Conservation (phyloP, 2,888 invertebrate genomes). For the Tuta absoluta region DNA sequence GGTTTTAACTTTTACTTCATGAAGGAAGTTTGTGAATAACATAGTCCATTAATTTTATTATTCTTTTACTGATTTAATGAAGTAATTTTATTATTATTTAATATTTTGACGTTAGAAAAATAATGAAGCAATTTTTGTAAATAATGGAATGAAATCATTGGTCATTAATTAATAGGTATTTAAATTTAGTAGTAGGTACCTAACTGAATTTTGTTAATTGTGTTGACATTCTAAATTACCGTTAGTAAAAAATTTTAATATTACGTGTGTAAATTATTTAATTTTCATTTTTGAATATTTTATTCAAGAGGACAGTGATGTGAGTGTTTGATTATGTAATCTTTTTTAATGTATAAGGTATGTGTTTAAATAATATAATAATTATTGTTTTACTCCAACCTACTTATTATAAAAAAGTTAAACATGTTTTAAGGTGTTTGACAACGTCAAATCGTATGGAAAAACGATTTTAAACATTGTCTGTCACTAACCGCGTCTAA, state of each 20-base stretch:
- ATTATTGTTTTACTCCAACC: neutral
- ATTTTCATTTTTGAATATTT: neutral
- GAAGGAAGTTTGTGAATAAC: neutral
- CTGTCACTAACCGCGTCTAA: too few species aligned
- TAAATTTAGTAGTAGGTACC: slow-evolving; percentile 23
- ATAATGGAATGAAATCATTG: slow-evolving; percentile 31
- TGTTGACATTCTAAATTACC: slow-evolving; percentile 20
- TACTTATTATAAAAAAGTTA: neutral
- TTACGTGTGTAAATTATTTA: slow-evolving; percentile 17
- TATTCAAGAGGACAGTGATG: slow-evolving; percentile 43
- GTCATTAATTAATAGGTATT: neutral
- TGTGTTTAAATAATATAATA: neutral
- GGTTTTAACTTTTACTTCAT: neutral
- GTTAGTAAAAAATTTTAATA: neutral
- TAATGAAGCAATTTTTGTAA: slow-evolving; percentile 31
- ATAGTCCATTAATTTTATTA: neutral
- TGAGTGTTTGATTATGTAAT: slow-evolving; percentile 52
- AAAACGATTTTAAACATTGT: too few species aligned
- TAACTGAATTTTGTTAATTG: slow-evolving; percentile 36
- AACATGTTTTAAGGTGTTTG: too few species aligned
- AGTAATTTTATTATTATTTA: slow-evolving; percentile 30
- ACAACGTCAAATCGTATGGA: too few species aligned
- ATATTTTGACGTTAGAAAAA: slow-evolving; percentile 26
- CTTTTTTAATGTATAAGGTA: neutral
- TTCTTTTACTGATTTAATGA: neutral